Base-by-base conservation (phyloP, 2,113 vertebrate species). In the Proteles cristata region DNA sequence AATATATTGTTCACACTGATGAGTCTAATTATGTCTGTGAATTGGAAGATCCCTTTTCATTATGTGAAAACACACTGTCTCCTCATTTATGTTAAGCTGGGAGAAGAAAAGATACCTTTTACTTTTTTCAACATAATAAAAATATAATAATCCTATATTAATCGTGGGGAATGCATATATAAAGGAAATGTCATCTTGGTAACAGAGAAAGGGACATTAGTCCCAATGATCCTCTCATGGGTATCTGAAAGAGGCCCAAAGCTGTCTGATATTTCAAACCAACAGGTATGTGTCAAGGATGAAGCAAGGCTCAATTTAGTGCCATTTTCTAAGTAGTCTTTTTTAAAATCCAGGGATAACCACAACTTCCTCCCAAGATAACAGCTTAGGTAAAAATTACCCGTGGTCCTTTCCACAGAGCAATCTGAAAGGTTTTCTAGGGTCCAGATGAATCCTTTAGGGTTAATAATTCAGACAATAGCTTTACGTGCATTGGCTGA, bases 1-100 rank as follows among this genome's bases (percentile, higher is more conserved):
- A 96, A 93, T 31, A 93, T 95, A 95, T 66, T 97, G 63, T 94
- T 94, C 68, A 74, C 26, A 94, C 7, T 81, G 83, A 96, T 71
- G 63, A 87, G 33, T 83, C 43, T 95, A 79, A 88, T 89, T 86
- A 45, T 14, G 16, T 81, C 65, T 82, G 73, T 17, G 50, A 85
- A 93, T 23, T 77, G 11, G 48, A 88, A 68, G 61, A 80, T 53
- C 23, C 19, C 23, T 83, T 17, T 90, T 77, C 11, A 48, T 66
- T 48, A 84, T 4, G 50, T 19, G 25, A 92, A 77, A 89, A 77
- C 39, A 79, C 5, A 39, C 14, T 26, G 26, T 79, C 53, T 89
- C 74, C 71, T n/a, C 50, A 81, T 35, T 76, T 81, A 81, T 48
- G 35, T 82, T 84, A 79, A 93, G 65, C 5, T 33, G 53, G 25